Conservation (phyloP, 1,140 invertebrate species). For the Polypedilum vanderplanki region DNA sequence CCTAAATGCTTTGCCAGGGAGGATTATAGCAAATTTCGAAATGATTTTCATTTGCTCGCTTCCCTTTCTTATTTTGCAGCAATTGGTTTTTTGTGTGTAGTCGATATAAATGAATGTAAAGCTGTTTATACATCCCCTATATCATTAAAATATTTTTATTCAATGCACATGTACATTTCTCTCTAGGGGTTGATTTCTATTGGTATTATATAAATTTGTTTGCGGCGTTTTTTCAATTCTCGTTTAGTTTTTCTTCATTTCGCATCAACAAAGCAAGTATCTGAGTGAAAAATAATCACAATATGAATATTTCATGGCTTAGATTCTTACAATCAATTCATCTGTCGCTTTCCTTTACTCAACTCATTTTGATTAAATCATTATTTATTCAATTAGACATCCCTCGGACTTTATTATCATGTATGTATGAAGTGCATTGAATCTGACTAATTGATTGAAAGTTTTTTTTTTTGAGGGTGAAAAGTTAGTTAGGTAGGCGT, state of each 20-base stretch:
- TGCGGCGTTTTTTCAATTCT: neutral
- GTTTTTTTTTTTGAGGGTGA: neutral
- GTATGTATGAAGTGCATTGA: neutral
- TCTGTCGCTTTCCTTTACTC: neutral
- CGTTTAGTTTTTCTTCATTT: no score
- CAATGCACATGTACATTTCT: constrained; percentile 4
- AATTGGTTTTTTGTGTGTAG: neutral
- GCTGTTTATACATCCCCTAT: constrained; percentile 10
- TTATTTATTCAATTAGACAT: constrained; percentile 15
- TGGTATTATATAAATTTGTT: constrained; percentile 20
- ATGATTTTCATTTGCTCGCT: constrained; percentile 3
- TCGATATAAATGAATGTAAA: constrained; percentile 5
- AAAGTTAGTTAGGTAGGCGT: no score
- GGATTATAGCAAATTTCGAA: constrained; percentile 18
- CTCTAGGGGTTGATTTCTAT: constrained; percentile 17
- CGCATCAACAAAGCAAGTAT: no score
- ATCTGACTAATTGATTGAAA: constrained; percentile 13
- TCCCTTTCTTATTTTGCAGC: neutral
- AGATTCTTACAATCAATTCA: no score
- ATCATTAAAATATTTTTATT: neutral
- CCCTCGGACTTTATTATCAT: neutral
- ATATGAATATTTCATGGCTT: no score
- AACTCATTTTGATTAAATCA: neutral
- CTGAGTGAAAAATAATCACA: no score
- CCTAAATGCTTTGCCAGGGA: constrained; percentile 3